Evolutionary conservation across 1,140 invertebrate species (phyloP).

Genomic region (Pissodes strobi): DNA sequence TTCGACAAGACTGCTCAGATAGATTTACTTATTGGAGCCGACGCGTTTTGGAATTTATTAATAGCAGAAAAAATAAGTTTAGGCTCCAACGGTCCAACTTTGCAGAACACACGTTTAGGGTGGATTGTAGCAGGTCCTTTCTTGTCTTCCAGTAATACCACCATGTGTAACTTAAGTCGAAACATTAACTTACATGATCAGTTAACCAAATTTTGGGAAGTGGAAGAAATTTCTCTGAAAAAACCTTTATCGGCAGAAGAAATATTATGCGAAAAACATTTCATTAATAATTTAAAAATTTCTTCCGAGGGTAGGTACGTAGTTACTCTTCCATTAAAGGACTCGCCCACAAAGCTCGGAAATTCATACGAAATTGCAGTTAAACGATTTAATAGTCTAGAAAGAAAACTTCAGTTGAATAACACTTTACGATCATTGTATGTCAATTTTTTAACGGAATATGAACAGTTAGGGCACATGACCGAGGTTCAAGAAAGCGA

Average conservation of each 20-base stretch:
- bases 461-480: constrained; percentile 31
- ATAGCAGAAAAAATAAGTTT: constrained; percentile 27
- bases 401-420: constrained; percentile 20
- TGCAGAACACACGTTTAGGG: constrained; percentile 42
- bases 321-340: constrained; percentile 37
- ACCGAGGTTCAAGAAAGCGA: constrained; percentile 35
- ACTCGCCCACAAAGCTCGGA: constrained; percentile 11
- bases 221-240: constrained; percentile 24
- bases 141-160: neutral
- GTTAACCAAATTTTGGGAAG: constrained; percentile 34
- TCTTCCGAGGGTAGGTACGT: constrained; percentile 25
- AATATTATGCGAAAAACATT: constrained; percentile 35
- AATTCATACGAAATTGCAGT: constrained; percentile 25
- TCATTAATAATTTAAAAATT: constrained; percentile 18
- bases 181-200: neutral
- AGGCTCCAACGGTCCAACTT: constrained; percentile 7
- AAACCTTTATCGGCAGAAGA: constrained; percentile 26
- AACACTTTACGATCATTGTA: constrained; percentile 25
- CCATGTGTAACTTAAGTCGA: neutral
- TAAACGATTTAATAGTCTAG: constrained; percentile 26
- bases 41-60: constrained; percentile 33
- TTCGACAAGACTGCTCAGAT: constrained; percentile 35
- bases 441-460: constrained; percentile 10
- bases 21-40: too few relatives aligned
- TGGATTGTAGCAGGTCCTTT: constrained; percentile 37